Evolutionary conservation across 2,113 vertebrate genomes (phyloP).

Genomic region (Isurus oxyrinchus): DNA sequence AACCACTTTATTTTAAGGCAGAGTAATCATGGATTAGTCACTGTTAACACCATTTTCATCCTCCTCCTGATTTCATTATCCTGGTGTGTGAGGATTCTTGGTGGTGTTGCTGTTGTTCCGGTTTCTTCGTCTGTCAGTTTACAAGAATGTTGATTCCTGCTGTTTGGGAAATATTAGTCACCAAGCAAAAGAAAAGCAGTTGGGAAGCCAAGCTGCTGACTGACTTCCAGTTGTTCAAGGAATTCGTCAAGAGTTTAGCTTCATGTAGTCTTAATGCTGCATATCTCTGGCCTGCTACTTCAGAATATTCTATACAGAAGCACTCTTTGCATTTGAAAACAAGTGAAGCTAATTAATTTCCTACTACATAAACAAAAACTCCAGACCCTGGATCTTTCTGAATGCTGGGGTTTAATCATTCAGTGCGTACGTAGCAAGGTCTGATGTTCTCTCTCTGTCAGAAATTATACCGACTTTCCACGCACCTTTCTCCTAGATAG

Average conservation of each 20-base stretch:
- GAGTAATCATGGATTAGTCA: slow-evolving; percentile 2
- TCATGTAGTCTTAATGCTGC: not conserved
- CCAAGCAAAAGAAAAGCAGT: not conserved
- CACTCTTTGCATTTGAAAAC: not conserved
- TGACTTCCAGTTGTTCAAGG: not conserved
- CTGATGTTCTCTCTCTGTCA: not conserved
- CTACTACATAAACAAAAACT: not conserved
- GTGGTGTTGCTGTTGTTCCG: not conserved
- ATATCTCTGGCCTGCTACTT: not conserved
- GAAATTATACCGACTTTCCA: not conserved
- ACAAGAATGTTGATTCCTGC: not conserved
- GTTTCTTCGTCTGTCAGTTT: not conserved
- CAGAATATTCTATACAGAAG: not conserved
- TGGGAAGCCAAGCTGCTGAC: not conserved
- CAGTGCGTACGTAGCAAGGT: not conserved
- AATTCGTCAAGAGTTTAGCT: not conserved
- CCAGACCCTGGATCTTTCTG: not conserved
- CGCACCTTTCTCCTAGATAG: not conserved
- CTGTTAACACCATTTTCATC: not conserved
- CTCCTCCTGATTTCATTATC: not conserved
- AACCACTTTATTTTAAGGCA: not conserved
- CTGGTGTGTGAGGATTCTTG: not conserved
- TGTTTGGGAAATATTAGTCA: not conserved
- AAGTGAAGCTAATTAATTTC: not conserved
- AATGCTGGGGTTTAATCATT: not conserved